These are phyloP conservation scores for Bibio marci DNA, from an alignment of 2,888 invertebrate species.

Conservation along the genomic window DNA sequence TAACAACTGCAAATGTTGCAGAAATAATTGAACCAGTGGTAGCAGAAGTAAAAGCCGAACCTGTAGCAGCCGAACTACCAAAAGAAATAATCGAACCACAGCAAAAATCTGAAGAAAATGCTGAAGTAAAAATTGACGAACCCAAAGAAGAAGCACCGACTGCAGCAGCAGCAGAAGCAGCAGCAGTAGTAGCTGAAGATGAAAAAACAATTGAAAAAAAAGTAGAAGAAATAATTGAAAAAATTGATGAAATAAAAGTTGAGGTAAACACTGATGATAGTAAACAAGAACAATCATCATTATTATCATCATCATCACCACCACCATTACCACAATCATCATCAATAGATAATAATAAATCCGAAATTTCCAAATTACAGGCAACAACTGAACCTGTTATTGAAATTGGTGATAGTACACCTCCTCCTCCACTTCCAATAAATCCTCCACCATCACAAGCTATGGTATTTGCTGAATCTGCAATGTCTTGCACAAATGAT, in stretches of 20 bases:
- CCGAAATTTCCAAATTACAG: no score
- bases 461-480: conserved; percentile 53
- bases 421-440: conserved; percentile 54
- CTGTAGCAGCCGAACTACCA: neutral
- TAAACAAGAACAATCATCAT: neutral
- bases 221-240: neutral
- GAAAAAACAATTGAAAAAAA: neutral
- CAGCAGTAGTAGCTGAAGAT: conserved; percentile 5
- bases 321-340: no score
- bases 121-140: conserved; percentile 5
- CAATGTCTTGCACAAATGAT: conserved; percentile 31
- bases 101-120: conserved; percentile 4
- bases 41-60: neutral
- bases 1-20: no score
- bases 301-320: no score
- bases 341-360: no score
- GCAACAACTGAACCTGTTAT: no score
- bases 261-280: neutral
- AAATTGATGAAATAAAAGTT: neutral
- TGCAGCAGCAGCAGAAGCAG: conserved; percentile 4
- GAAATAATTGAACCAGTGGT: neutral
- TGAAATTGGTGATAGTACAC: conserved; percentile 14
- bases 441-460: conserved; percentile 60
- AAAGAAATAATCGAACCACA: no score
- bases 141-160: neutral